Base-by-base conservation (phyloP, 2,113 vertebrate genomes). In the Cebidichthys violaceus region DNA sequence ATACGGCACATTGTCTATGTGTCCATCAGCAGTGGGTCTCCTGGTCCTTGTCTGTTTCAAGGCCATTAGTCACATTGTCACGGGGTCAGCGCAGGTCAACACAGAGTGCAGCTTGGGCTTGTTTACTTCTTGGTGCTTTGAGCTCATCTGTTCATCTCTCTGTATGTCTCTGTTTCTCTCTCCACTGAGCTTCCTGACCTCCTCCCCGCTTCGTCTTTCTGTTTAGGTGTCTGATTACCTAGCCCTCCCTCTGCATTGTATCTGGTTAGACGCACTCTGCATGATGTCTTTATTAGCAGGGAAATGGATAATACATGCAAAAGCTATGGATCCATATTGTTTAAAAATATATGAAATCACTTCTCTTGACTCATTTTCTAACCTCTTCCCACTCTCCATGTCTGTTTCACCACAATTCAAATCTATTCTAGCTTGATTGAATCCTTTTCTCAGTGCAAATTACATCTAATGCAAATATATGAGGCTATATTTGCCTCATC, bases 31-130 rank as follows among this genome's bases (percentile, higher is more conserved):
- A 9, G 60, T 59, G 66, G 71, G 50, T 84, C 81, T 77, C 62
- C 71, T 79, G 88, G 62, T 79, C 54, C 79, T 85, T 77, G 82
- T 82, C 54, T 79, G 84, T 88, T 85, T 87, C 72, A 67, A 70
- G 74, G 84, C 92, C 84, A 90, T 92, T 91, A 88, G 84, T 92
- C 77, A 88, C 81, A 78, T 87, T 89, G 90, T 92, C 88, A 87
- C 35, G 9, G 73, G 91, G 89, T 90, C 85, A 81, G 43, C 0
- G 2, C 52, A 79, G 87, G 90, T 90, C 87, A 70, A 2, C 5
- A 31, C 74, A 70, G 75, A 84, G 78, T 64, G 75, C 84, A 74
- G 69, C 72, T 4, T 24, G 31, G 43, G 64, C 80, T 82, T 90
- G 90, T 91, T 92, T 92, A 80, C 79, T 70, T 33, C 70, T 77